Conservation (phyloP, 2,888 invertebrate genomes). For the Drosophila histrio region DNA sequence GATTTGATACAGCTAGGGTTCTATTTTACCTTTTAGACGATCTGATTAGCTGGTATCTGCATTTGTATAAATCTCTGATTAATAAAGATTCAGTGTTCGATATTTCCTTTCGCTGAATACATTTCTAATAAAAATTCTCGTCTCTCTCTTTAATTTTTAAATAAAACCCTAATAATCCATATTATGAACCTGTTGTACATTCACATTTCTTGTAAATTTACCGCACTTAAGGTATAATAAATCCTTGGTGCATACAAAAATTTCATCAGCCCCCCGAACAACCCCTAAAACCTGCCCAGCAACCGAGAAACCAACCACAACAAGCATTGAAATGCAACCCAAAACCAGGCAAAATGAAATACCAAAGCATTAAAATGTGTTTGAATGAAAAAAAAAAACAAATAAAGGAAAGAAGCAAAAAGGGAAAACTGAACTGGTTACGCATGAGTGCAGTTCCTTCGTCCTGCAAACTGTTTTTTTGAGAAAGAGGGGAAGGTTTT, state of each 20-base stretch:
- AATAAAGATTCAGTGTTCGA: too few species aligned
- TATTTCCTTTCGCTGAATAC: too few species aligned
- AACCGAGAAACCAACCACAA: constrained; percentile 37
- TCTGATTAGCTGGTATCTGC: too few species aligned
- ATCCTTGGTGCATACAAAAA: constrained; percentile 12
- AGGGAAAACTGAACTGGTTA: constrained; percentile 27
- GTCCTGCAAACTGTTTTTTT: constrained; percentile 8
- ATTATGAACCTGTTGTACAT: constrained; percentile 6
- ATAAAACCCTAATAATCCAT: neutral
- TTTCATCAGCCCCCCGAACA: constrained; percentile 22
- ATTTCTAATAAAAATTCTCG: too few species aligned
- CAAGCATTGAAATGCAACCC: constrained; percentile 52
- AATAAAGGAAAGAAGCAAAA: constrained; percentile 8
- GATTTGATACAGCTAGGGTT: too few species aligned
- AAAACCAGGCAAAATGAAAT: constrained; percentile 42
- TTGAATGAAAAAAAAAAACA: constrained; percentile 1
- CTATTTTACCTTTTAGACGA: too few species aligned
- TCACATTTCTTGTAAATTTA: neutral
- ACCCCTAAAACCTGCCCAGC: constrained; percentile 34
- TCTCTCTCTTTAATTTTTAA: neutral
- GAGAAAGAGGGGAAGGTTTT: constrained; percentile 1
- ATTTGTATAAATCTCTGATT: too few species aligned
- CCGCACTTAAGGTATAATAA: constrained; percentile 8
- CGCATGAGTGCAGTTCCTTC: constrained; percentile 42
- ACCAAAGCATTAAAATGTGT: constrained; percentile 26